Conservation (phyloP, 2,797 vertebrate species). For the Notoglanidium macrostoma region DNA sequence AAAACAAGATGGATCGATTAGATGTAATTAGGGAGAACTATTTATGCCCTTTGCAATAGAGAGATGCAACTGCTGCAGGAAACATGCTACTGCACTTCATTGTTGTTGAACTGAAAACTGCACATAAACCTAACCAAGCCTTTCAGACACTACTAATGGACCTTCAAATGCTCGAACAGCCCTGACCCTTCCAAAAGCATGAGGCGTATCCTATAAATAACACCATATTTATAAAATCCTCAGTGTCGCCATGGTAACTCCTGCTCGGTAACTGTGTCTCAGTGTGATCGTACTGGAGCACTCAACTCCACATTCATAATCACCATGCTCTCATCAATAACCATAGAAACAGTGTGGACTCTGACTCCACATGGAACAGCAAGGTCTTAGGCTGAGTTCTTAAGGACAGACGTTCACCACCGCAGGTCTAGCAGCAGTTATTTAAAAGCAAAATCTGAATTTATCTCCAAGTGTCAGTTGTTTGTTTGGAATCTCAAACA, state of each 20-base stretch:
- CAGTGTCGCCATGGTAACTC: conserved; percentile 69
- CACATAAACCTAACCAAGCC: not conserved
- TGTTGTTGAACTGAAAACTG: conserved; percentile 9
- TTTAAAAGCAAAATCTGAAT: not conserved
- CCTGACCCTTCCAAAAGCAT: conserved; percentile 40
- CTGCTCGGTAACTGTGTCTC: conserved; percentile 49
- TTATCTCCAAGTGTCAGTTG: not conserved
- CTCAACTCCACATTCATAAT: conserved; percentile 45
- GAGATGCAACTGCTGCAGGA: too few species aligned
- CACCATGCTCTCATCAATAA: conserved; percentile 47
- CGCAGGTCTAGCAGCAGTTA: not conserved
- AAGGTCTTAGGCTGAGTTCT: not conserved
- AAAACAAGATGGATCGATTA: not conserved
- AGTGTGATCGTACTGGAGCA: conserved; percentile 39
- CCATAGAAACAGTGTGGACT: conserved; percentile 51
- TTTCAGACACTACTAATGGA: conserved; percentile 39
- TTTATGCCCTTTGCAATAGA: too few species aligned
- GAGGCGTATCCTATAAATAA: conserved; percentile 45
- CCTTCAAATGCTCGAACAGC: conserved; percentile 23
- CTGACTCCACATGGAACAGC: conserved; percentile 29
- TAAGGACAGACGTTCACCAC: not conserved
- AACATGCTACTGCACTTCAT: not conserved
- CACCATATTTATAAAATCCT: conserved; percentile 53
- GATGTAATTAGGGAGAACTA: not conserved
- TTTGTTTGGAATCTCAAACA: not conserved